Base-by-base conservation (phyloP, 2,888 invertebrate genomes). In the Pterobdella sp. region DNA sequence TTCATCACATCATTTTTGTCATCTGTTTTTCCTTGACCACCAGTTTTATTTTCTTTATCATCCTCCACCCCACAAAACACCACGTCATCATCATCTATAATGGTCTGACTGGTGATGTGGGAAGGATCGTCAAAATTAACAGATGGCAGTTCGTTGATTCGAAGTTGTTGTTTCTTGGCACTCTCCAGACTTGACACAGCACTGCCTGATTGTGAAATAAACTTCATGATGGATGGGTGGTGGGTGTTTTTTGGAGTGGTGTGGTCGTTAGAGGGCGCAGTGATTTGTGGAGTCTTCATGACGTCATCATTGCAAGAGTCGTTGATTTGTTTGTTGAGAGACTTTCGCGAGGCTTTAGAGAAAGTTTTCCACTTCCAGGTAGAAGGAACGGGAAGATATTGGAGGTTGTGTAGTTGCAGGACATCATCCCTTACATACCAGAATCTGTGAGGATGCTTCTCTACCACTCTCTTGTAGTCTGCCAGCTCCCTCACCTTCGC, bases 351-450 rank as follows among this genome's bases (percentile, higher is more conserved):
- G 34, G 31, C 56, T n/a, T 52, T 29, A 10, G 64, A 49, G 18
- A 36, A 18, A 4, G 78, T 78, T n/a, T 81, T 73, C 79, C 88
- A 88, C 1, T 82, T 81, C 88, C 89, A 89, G 1, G 82, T 80
- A 79, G 88, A 88, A 0, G 87, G 86, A 29, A 88, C 74, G 0
- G 83, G 79, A 0, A 88, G 79, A 56, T 86, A 84, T 0, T 83
- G 79, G 31, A 86, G 79, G 4, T 85, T 81, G 81, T 87, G 88
- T 78, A 87, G 85, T 49, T 87, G 84, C 22, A 88, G 83, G 0
- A 86, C 78, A 18, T 87, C 87, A 10, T 86, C 84, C 0, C 86
- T 80, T 0, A 90, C 89, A 77, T 87, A 86, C 90, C 90, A 90
- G 78, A 88, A 88, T n/a, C 83, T 81, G 73, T 87, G 88, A 72